These are phyloP conservation scores for Nudaria mundana DNA, from an alignment of 2,888 invertebrate genomes.

Conservation along the genomic window DNA sequence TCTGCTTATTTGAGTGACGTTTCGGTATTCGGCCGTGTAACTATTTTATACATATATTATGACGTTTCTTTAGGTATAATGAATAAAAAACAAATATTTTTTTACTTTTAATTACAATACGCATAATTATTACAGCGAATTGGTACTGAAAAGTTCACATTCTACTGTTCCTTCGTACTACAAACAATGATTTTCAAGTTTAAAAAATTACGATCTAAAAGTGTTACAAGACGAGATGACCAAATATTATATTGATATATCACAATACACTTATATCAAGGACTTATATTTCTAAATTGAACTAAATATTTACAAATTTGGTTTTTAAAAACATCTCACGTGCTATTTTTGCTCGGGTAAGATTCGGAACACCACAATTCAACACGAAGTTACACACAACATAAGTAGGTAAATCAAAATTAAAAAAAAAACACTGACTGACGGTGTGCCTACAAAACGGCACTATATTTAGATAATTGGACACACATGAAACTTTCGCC, in stretches of 20 bases:
- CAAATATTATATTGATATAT: slow-evolving; percentile 52
- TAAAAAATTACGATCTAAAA: slow-evolving; percentile 41
- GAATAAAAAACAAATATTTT: slow-evolving; percentile 18
- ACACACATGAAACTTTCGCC: too few species aligned
- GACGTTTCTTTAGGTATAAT: too few species aligned
- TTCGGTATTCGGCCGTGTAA: too few species aligned
- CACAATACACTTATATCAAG: slow-evolving; percentile 61
- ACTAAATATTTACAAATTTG: slow-evolving; percentile 72
- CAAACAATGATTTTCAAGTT: slow-evolving; percentile 26
- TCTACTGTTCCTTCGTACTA: slow-evolving; percentile 22
- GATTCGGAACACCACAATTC: slow-evolving; percentile 6
- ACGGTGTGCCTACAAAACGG: slow-evolving; percentile 14
- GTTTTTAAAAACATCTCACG: slow-evolving; percentile 23
- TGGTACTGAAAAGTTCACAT: slow-evolving; percentile 43
- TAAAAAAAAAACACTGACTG: neutral
- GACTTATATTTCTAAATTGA: slow-evolving; percentile 60
- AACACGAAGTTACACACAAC: slow-evolving; percentile 3
- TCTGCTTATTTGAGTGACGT: too few species aligned
- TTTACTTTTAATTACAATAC: slow-evolving; percentile 48
- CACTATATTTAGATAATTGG: slow-evolving; percentile 15
- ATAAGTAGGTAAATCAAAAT: slow-evolving; percentile 2
- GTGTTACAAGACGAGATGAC: slow-evolving; percentile 41
- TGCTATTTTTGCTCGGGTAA: slow-evolving; percentile 6
- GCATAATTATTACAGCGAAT: slow-evolving; percentile 47
- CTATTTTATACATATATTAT: too few species aligned